Evolutionary conservation across 2,797 vertebrate genomes (phyloP).

Genomic region (Lacerta agilis): DNA sequence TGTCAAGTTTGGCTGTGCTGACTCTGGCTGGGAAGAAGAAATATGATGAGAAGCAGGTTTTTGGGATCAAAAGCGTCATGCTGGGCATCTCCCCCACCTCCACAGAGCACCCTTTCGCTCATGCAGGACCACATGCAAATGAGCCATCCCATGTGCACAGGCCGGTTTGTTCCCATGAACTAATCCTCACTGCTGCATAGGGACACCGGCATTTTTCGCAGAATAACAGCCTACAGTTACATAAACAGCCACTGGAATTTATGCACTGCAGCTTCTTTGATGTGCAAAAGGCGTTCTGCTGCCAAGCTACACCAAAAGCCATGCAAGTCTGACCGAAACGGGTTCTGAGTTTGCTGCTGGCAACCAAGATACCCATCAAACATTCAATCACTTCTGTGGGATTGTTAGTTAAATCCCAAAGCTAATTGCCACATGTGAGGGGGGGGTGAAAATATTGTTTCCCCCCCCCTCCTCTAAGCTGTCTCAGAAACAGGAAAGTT

Average conservation of each 20-base stretch:
- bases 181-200: not conserved
- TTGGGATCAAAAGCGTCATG: not conserved
- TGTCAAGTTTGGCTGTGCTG: not conserved
- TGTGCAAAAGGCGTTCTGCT: slow-evolving; percentile 37
- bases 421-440: slow-evolving; percentile 10
- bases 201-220: slow-evolving; percentile 22
- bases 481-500: slow-evolving; percentile 12
- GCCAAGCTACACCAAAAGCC: slow-evolving; percentile 29
- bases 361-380: slow-evolving; percentile 18
- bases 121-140: not conserved
- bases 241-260: slow-evolving; percentile 8
- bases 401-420: slow-evolving; percentile 38
- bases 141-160: too few species aligned
- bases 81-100: not conserved
- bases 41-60: not conserved
- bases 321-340: fast-evolving
- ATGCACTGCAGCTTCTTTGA: not conserved
- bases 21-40: not conserved
- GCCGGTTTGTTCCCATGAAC: not conserved
- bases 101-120: not conserved
- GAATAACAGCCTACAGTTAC: not conserved
- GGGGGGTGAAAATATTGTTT: slow-evolving; percentile 24
- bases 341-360: slow-evolving; percentile 21
- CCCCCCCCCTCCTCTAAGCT: slow-evolving; percentile 18
- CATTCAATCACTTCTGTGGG: not conserved